These are phyloP conservation scores for Gorsachius magnificus DNA, from an alignment of 2,797 vertebrate genomes.

Conservation along the genomic window DNA sequence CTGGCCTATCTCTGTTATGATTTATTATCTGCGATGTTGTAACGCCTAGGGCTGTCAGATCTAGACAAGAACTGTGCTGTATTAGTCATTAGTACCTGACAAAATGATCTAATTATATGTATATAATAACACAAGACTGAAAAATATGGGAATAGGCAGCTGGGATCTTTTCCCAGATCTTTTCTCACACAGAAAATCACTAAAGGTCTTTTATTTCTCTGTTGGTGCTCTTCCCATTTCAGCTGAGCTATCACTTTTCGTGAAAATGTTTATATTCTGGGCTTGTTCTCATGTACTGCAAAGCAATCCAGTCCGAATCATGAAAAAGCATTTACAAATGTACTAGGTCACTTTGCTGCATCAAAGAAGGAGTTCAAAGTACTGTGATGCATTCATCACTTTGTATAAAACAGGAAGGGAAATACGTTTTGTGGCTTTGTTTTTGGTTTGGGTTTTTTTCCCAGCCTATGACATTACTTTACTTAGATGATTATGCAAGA, in stretches of 20 bases:
- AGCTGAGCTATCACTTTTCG: not conserved
- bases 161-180: not conserved
- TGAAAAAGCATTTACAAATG: not conserved
- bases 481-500: not conserved
- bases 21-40: not conserved
- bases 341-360: not conserved
- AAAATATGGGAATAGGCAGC: not conserved
- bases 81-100: not conserved
- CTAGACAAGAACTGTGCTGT: not conserved
- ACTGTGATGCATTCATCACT: not conserved
- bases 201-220: not conserved
- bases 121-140: not conserved
- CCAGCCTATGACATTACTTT: not conserved
- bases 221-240: not conserved
- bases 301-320: not conserved
- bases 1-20: not conserved
- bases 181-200: not conserved
- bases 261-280: not conserved
- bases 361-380: not conserved
- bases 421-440: not conserved
- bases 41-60: not conserved
- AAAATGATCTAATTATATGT: not conserved
- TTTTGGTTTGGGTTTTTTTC: not conserved
- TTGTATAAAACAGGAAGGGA: not conserved
- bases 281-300: not conserved